Base-by-base conservation (phyloP, 2,113 vertebrate genomes). In the Suricata suricatta region DNA sequence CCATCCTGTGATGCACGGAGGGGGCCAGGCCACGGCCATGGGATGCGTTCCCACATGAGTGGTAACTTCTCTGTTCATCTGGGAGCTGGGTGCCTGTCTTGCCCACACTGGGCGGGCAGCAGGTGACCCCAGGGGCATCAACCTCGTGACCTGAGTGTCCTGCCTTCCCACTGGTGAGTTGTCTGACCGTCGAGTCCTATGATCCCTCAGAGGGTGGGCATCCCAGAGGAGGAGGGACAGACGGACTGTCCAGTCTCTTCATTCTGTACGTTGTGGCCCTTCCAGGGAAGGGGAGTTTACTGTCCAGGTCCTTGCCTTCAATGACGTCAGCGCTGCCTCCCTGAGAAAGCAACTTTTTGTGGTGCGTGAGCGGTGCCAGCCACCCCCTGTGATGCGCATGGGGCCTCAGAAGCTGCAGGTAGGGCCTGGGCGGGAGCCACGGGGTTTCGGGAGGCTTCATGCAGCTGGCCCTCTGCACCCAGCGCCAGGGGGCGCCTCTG, bases 331-430 rank as follows among this genome's bases (percentile, higher is more conserved):
- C 92, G 96, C 98, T 2, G 98, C 98, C 23, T 98, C 98, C 60
- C 97, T 99, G 3, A 98, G 84, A 38, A 98, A 98, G 71, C 98
- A 98, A 69, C 96, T 99, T 29, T 99, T 99, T 94, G 96, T 99
- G 0, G 98, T 99, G 82, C 90, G 81, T 19, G 84, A 98, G 38
- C 98, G 98, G 15, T 99, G 99, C 98, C 98, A 98, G 54, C 99
- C 99, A 54, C 99, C 99, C 38, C 98, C 98, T 0, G 99, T 99
- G 41, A 99, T 99, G 98, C 99, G 99, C 97, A 98, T 99, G 99
- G 99, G 99, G 31, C 99, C 99, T 1, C 54, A 66, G 6, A 99
- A 96, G 94, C 88, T 99, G 14, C 99, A 99, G 99, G 99, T 99
- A 98, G 33, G 83, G 21, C n/a, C 0, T 0, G 57, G 29, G 52